Conservation (phyloP, 2,113 vertebrate species). For the Salvelinus alpinus region DNA sequence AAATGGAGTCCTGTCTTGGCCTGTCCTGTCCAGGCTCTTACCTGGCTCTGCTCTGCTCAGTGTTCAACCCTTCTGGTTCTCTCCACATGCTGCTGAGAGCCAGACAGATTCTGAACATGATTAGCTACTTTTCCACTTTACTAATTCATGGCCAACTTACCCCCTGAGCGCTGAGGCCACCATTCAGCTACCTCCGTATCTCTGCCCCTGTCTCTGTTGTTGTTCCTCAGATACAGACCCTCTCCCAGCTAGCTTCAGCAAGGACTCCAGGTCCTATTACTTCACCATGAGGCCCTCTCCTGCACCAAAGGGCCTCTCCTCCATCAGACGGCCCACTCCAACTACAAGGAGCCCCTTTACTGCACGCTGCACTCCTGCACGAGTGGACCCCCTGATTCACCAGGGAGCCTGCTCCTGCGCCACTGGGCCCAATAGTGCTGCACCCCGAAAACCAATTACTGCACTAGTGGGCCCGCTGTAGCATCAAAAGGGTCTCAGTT, state of each 20-base stretch:
- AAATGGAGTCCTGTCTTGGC: constrained; percentile 16
- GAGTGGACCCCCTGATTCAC: constrained; percentile 1
- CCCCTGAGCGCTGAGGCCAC: constrained; percentile 64
- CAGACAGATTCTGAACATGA: constrained; percentile 58
- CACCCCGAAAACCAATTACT: neutral
- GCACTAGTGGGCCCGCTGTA: neutral
- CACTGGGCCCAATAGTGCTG: neutral
- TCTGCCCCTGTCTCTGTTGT: constrained; percentile 58
- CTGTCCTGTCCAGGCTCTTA: constrained; percentile 4
- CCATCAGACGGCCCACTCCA: constrained; percentile 24
- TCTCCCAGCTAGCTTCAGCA: constrained; percentile 16
- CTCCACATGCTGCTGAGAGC: constrained; percentile 38
- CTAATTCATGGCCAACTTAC: constrained; percentile 80
- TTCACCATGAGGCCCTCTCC: constrained; percentile 20
- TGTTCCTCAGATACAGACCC: constrained; percentile 32
- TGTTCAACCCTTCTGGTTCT: constrained; percentile 25
- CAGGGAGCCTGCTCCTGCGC: neutral
- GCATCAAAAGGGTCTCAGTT: neutral
- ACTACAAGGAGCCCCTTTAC: constrained; percentile 21
- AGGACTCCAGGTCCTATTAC: constrained; percentile 4
- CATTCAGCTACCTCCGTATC: constrained; percentile 26
- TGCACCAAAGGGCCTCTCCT: constrained; percentile 7
- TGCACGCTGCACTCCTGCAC: neutral
- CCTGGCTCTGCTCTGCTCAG: constrained; percentile 29
- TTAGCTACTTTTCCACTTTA: constrained; percentile 78